Evolutionary conservation across 2,888 invertebrate genomes (phyloP).

Genomic region (Neoitamus cyanurus): DNA sequence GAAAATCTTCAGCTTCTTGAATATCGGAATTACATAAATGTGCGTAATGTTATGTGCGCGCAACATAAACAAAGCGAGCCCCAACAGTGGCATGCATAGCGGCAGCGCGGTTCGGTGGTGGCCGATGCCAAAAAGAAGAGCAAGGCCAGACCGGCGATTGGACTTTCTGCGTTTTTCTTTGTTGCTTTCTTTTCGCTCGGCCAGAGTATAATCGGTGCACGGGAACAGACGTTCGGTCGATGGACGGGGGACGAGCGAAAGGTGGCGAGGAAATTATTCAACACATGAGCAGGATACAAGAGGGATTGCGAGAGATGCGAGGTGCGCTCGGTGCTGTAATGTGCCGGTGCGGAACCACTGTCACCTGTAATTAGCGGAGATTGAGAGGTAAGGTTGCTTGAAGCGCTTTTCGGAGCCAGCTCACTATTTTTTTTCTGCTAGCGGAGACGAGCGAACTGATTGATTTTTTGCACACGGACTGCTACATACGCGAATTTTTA

Average conservation of each 20-base stretch:
- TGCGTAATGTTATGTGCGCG: conserved; percentile 66
- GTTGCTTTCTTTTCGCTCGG: background rate
- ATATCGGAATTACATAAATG: conserved; percentile 60
- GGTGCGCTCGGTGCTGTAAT: conserved; percentile 33
- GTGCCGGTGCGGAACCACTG: conserved; percentile 45
- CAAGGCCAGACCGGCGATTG: conserved; percentile 19
- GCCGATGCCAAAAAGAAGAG: background rate
- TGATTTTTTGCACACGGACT: background rate
- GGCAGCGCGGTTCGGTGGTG: background rate
- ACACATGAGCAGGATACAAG: background rate
- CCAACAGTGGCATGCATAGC: background rate
- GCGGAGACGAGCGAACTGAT: background rate
- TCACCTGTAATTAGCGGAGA: conserved; percentile 48
- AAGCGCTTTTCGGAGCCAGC: background rate
- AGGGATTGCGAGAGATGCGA: conserved; percentile 39
- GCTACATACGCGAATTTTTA: no score
- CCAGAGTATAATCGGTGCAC: background rate
- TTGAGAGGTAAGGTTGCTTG: conserved; percentile 21
- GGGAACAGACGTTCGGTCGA: background rate
- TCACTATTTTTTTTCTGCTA: background rate
- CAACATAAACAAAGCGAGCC: conserved; percentile 53
- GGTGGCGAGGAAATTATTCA: conserved; percentile 34
- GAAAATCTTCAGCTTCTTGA: conserved; percentile 34
- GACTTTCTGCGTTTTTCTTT: background rate
- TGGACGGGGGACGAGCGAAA: background rate